Evolutionary conservation across 2,797 vertebrate genomes (phyloP).

Genomic region (Moxostoma hubbsi): DNA sequence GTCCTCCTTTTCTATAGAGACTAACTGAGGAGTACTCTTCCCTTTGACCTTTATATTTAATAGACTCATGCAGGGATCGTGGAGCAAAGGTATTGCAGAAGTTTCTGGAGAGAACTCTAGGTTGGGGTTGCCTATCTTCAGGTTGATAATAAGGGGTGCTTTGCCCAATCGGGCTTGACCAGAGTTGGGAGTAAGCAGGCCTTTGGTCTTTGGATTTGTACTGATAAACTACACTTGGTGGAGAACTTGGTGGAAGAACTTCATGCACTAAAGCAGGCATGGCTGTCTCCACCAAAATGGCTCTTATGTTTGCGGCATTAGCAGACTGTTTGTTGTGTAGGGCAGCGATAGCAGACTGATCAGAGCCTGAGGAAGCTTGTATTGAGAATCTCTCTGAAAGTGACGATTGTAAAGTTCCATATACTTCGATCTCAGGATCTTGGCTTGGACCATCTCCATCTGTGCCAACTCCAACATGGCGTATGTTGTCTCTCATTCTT

Average conservation of each 20-base stretch:
- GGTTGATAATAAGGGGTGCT: slow-evolving; percentile 73
- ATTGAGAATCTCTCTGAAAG: slow-evolving; percentile 74
- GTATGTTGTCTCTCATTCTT: slow-evolving; percentile 69
- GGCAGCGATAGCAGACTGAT: slow-evolving; percentile 79
- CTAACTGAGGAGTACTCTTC: slow-evolving; percentile 76
- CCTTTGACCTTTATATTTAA: slow-evolving; percentile 80
- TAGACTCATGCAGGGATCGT: slow-evolving; percentile 72
- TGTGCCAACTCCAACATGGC: slow-evolving; percentile 71
- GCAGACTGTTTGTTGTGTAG: slow-evolving; percentile 81
- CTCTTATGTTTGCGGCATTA: slow-evolving; percentile 78
- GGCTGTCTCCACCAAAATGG: slow-evolving; percentile 82
- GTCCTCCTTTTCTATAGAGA: slow-evolving; percentile 73
- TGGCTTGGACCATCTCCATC: slow-evolving; percentile 36
- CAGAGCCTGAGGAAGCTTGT: slow-evolving; percentile 75
- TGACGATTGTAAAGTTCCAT: slow-evolving; percentile 66
- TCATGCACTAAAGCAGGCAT: slow-evolving; percentile 86
- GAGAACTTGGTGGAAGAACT: slow-evolving; percentile 70
- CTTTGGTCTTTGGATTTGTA: slow-evolving; percentile 78
- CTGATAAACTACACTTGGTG: slow-evolving; percentile 69
- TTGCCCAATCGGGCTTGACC: slow-evolving; percentile 71
- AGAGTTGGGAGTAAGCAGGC: slow-evolving; percentile 74
- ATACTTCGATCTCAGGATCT: slow-evolving; percentile 50
- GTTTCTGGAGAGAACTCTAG: slow-evolving; percentile 77
- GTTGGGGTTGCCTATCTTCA: slow-evolving; percentile 65
- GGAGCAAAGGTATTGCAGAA: slow-evolving; percentile 78